Evolutionary conservation across 2,888 invertebrate species (phyloP).

Genomic region (Athalia circularis): DNA sequence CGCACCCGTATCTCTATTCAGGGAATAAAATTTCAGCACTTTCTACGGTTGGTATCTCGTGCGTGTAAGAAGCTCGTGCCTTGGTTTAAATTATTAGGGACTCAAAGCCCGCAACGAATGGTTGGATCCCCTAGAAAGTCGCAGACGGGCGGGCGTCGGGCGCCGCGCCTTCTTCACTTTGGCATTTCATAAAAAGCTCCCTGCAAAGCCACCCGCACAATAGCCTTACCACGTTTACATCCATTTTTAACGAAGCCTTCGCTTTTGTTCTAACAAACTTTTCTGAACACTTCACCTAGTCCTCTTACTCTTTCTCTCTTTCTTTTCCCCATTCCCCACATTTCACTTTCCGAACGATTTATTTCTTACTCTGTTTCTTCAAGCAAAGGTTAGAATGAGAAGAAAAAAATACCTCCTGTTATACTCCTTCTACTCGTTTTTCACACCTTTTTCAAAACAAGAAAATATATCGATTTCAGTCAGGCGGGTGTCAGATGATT

Average conservation of each 20-base stretch:
- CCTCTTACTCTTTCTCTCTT: not conserved
- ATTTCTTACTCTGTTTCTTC: constrained; percentile 2
- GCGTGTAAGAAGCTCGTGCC: constrained; percentile 19
- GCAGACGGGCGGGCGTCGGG: not conserved
- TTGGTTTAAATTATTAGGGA: constrained; percentile 4
- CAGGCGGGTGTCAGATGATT: not conserved
- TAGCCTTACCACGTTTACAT: constrained; percentile 20
- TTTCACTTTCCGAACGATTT: constrained; percentile 11
- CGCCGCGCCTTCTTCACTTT: not conserved
- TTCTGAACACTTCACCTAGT: not conserved
- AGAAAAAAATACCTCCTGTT: not conserved
- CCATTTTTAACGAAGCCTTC: constrained; percentile 26
- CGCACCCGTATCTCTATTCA: not conserved
- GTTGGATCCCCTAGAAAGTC: not conserved
- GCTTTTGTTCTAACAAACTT: not conserved
- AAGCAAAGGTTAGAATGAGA: constrained; percentile 10
- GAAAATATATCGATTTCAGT: constrained; percentile 24
- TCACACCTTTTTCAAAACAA: not conserved
- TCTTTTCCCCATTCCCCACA: constrained; percentile 15
- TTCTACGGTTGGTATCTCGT: constrained; percentile 22
- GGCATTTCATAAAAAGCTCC: constrained; percentile 18
- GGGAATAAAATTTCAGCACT: constrained; percentile 27
- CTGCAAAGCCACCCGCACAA: constrained; percentile 26
- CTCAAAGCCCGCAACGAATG: constrained; percentile 4
- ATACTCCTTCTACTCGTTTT: no score